Conservation (phyloP, 1,140 invertebrate genomes). For the Diorhabda sublineata region DNA sequence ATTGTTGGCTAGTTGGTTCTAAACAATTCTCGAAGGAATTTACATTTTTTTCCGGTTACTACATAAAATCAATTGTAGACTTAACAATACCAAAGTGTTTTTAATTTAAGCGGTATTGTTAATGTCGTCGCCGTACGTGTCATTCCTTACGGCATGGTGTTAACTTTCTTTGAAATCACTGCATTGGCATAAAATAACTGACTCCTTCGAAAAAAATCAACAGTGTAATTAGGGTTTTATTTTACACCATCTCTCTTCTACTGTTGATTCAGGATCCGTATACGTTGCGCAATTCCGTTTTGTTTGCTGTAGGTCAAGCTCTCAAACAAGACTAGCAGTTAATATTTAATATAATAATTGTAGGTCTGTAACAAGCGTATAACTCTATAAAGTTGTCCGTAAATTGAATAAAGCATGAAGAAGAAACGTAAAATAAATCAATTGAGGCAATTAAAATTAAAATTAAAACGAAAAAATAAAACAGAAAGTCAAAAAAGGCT, state of each 20-base stretch:
- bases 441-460: no score
- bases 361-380: no score
- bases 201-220: slow-evolving; percentile 4
- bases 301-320: no score
- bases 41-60: slow-evolving; percentile 13
- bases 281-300: no score
- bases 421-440: no score
- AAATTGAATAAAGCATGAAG: no score
- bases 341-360: no score
- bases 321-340: no score
- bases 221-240: background rate
- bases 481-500: no score
- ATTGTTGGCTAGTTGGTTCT: no score
- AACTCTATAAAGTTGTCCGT: no score
- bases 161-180: slow-evolving; percentile 17
- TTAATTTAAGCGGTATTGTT: slow-evolving; percentile 13
- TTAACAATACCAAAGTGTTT: slow-evolving; percentile 17
- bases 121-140: slow-evolving; percentile 13
- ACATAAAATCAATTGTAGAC: slow-evolving; percentile 21
- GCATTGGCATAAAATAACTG: background rate
- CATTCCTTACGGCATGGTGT: slow-evolving; percentile 12
- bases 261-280: background rate
- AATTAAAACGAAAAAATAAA: no score
- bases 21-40: slow-evolving; percentile 6
- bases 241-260: background rate